A percentile compares a stretch with the other conserved stretches of the same genome.
Evolutionary conservation across 2,888 invertebrate species (phyloP).

Genomic region (Pinctada fucata): DNA sequence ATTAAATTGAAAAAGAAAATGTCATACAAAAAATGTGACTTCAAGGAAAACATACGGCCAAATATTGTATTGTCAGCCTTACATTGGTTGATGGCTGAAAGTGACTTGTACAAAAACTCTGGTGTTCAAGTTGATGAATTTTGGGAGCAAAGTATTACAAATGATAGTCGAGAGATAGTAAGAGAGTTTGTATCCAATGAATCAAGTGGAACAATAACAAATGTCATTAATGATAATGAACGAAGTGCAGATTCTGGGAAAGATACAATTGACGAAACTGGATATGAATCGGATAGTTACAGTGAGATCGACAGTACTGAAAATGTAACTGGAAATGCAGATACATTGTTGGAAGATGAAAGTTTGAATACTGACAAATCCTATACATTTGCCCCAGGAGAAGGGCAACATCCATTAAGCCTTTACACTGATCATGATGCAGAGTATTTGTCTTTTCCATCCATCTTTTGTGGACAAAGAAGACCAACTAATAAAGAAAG

Average conservation of each 20-base stretch:
- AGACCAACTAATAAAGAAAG: not conserved
- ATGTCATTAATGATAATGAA: not conserved
- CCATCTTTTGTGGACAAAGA: not conserved
- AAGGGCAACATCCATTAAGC: too few relatives aligned
- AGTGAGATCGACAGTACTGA: too few relatives aligned
- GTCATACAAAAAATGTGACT: too few relatives aligned
- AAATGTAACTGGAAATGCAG: not conserved
- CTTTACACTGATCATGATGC: too few relatives aligned
- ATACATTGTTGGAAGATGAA: conserved; percentile 16
- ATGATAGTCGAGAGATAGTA: not conserved
- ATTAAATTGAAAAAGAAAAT: conserved; percentile 5
- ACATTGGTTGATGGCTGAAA: not conserved
- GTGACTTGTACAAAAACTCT: not conserved
- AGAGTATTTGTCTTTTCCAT: too few relatives aligned
- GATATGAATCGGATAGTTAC: not conserved
- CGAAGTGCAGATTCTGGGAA: too few relatives aligned
- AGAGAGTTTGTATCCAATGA: not conserved
- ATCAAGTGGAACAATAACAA: not conserved
- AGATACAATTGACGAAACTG: too few relatives aligned
- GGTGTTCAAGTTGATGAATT: not conserved
- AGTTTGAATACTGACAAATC: not conserved
- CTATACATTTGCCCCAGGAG: not conserved
- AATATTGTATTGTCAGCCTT: conserved; percentile 7
- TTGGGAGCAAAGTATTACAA: not conserved
- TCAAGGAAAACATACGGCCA: not conserved